Evolutionary conservation across 1,140 invertebrate genomes (phyloP).

Genomic region (Aphis craccivora): DNA sequence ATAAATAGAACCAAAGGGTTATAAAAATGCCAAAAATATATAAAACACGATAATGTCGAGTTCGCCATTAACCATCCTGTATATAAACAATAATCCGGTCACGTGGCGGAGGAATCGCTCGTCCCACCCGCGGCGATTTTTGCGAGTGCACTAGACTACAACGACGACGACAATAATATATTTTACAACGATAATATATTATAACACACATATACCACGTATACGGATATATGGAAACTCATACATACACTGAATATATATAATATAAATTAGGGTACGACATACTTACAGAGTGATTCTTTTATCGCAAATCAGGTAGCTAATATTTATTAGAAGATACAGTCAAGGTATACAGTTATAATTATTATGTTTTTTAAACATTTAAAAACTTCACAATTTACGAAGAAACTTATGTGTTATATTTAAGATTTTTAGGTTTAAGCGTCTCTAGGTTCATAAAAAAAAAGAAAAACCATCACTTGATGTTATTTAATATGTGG

Average conservation of each 20-base stretch:
- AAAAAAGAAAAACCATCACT: no score
- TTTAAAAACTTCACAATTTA: no score
- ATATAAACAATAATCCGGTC: not conserved
- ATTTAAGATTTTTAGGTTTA: no score
- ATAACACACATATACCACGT: not conserved
- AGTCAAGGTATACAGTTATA: no score
- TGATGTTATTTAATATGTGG: no score
- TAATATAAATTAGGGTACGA: not conserved
- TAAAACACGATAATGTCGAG: not conserved
- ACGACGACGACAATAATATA: not conserved
- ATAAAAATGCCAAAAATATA: not conserved
- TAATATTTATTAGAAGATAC: not conserved
- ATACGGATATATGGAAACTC: not conserved
- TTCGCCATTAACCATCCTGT: not conserved
- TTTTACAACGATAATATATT: constrained; percentile 8
- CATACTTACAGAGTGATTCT: not conserved
- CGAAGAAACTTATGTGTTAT: no score
- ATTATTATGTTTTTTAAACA: no score
- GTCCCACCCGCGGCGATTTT: not conserved
- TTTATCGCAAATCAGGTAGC: not conserved
- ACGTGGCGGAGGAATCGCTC: not conserved
- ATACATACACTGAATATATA: not conserved
- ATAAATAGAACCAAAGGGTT: not conserved
- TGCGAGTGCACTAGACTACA: not conserved
- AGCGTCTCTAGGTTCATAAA: no score